Evolutionary conservation across 2,113 vertebrate genomes (phyloP).

Genomic region (Cyphomyrus plagiostoma): DNA sequence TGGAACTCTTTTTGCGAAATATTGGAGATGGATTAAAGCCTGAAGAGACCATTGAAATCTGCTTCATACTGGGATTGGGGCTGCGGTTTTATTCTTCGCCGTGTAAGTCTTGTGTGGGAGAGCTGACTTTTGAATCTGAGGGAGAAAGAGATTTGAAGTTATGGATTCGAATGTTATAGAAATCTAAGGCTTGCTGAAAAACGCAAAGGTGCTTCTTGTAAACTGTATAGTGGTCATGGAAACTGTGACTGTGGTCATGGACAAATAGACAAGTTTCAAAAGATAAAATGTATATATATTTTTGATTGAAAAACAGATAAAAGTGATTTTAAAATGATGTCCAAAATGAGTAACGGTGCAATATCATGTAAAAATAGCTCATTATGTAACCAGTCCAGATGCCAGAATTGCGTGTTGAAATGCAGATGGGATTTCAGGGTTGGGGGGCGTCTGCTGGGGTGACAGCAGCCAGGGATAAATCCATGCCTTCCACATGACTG

Average conservation of each 20-base stretch:
- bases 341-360: not conserved
- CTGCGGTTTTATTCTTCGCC: not conserved
- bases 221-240: not conserved
- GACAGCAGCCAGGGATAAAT: not conserved
- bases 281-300: not conserved
- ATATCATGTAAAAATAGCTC: constrained; percentile 23
- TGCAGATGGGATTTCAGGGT: not conserved
- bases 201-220: not conserved
- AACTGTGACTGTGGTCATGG: not conserved
- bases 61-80: not conserved
- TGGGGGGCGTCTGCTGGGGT: not conserved
- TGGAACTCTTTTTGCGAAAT: not conserved
- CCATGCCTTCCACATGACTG: not conserved
- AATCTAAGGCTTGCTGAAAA: not conserved
- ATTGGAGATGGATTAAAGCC: not conserved
- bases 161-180: not conserved
- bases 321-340: not conserved
- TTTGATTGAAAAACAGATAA: not conserved
- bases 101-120: not conserved
- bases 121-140: not conserved
- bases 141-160: not conserved
- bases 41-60: not conserved
- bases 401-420: not conserved
- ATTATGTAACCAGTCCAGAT: constrained; percentile 12
- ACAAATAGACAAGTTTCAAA: not conserved